Evolutionary conservation across 2,113 vertebrate species (phyloP), one percentile per base, ranked within the genome.

Genomic region (Siniperca chuatsi): DNA sequence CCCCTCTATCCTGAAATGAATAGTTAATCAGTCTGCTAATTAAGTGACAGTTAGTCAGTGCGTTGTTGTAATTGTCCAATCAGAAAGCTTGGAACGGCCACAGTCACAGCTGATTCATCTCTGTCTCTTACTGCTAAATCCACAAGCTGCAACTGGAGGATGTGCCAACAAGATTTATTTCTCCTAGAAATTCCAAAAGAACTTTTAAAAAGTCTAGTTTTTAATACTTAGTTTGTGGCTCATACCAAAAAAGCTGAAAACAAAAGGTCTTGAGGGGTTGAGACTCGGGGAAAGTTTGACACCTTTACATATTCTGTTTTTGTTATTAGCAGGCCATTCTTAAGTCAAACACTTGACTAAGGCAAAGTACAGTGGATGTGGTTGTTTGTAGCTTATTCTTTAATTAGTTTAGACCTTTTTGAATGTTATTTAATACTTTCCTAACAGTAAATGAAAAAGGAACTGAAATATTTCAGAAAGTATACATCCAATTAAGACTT

Each of bases 51-150:
- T 89, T 79, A 89, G 86, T 80, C 71, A 71, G 83, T 78, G 85
- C 85, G 82, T 92, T 88, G 90, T 89, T 86, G 85, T 95, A 94
- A 94, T 94, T 95, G 93, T 94, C 93, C 93, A 94, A 93, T 95
- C 93, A 93, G 92, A 93, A 91, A 90, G 92, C 91, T 92, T 94
- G 94, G 94, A 94, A 92, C 83, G 7, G 84, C 78, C 89, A 68
- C 86, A 84, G 88, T 92, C 92, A 91, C 94, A 93, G 92, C 93
- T 93, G 92, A 95, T 94, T 92, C 91, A 91, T 92, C 89, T 92
- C 86, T 76, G 54, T 84, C 88, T 92, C 91, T 81, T 79, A 88
- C 89, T 85, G 89, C 82, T 91, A 89, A 91, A 88, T 92, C 90
- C 78, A 85, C 91, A 93, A 92, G 88, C 93, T 92, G 92, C 91